Base-by-base conservation (phyloP, 2,888 invertebrate genomes). In the Drosophila anceps region DNA sequence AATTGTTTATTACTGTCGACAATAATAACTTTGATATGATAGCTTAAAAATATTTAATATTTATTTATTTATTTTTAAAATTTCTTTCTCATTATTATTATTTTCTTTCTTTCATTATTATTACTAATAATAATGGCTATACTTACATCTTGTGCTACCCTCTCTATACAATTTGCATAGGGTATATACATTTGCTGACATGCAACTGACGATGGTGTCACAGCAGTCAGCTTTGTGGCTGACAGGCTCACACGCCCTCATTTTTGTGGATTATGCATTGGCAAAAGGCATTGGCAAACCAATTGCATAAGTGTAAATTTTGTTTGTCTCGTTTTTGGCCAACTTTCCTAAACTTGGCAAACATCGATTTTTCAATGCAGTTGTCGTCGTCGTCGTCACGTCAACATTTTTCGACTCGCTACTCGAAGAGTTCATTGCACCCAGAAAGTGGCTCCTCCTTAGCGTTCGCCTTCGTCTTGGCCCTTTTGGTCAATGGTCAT, bases 351-450 rank as follows among this genome's bases (percentile, higher is more conserved):
- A 59, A 29, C 13, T 55, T 68, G 65, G 41, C 29, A 39, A 51
- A 50, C 77, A 77, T 77, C 64, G 81, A 81, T 81, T 77, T 81
- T 77, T 81, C 73, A 60, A 37, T 73, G 81, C 81, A 77, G 62
- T 77, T 81, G 73, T 73, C 66, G 73, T 69, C 66, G 73, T 73
- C 66, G 73, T 69, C 66, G 78, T 61, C 81, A 70, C 65, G 76
- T 63, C 66, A 66, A 51, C 54, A 53, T 37, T 39, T 50, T 66
- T 66, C 75, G 69, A 64, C 55, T 63, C 55, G 50, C 53, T 55
- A 53, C n/a, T 61, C 7, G 33, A 48, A 58, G 31, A 67, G 78
- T 65, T 77, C 81, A 70, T 51, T 69, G 81, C 66, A 57, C 77
- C 55, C 31, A 15, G 10, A 7, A 50, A 58, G 48, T 72, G 9